Conservation (phyloP, 2,888 invertebrate genomes). For the Parnassius smintheus region DNA sequence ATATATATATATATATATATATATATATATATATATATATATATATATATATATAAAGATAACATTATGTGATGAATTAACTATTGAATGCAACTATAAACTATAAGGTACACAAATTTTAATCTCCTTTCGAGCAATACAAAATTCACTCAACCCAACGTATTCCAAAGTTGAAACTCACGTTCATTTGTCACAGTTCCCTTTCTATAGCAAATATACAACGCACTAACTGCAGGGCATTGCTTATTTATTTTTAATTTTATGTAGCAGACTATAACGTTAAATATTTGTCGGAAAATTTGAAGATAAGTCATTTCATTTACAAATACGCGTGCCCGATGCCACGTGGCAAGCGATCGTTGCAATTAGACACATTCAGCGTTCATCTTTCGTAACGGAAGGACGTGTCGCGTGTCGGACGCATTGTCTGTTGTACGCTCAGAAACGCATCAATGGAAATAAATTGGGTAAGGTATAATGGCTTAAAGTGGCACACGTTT, state of each 20-base stretch:
- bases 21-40: no score
- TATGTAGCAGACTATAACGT: slow-evolving; percentile 2
- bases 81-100: background rate
- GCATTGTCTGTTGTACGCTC: slow-evolving; percentile 42
- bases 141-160: slow-evolving; percentile 50
- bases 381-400: slow-evolving; percentile 43
- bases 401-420: slow-evolving; percentile 45
- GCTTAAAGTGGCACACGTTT: slow-evolving; percentile 45
- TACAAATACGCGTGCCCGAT: slow-evolving; percentile 44
- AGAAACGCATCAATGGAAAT: slow-evolving; percentile 57
- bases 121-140: slow-evolving; percentile 45
- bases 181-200: slow-evolving; percentile 69
- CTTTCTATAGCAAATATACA: slow-evolving; percentile 29
- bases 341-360: slow-evolving; percentile 64
- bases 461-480: slow-evolving; percentile 67
- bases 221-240: slow-evolving; percentile 10
- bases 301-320: slow-evolving; percentile 15
- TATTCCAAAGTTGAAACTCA: slow-evolving; percentile 61
- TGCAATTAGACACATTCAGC: slow-evolving; percentile 72
- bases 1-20: no score
- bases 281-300: background rate
- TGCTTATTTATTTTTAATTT: slow-evolving; percentile 24
- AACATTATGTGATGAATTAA: no score
- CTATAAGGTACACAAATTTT: slow-evolving; percentile 29
- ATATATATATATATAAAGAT: no score